Evolutionary conservation across 1,140 invertebrate species (phyloP), one percentile per base, ranked within the genome.

Genomic region (Pseudomyrmex flavicornis): DNA sequence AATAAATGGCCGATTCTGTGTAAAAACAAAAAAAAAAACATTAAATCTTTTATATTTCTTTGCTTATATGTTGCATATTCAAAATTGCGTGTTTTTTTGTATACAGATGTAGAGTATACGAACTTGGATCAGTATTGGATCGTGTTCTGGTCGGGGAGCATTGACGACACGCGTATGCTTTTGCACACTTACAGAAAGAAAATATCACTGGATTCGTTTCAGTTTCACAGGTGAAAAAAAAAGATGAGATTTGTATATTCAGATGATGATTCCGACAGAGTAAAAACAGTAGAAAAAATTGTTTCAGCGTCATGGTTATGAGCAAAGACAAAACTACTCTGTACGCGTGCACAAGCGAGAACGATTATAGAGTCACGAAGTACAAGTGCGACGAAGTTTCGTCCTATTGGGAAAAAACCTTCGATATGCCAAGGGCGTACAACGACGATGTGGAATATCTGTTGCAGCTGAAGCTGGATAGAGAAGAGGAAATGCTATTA

Each of bases 381-480:
- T 96, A 95, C 84, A 92, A 87, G 35, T 93, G 95, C 76, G 94
- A 95, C 62, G 94, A 93, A 86, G 95, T 94, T 73, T 94, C 93
- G 72, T 93, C 89, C n/a, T 91, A 87, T 26, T 98, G 97, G 97
- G 93, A 95, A 54, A 94, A 95, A 80, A 90, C 95, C 9, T 92
- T 95, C 52, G 95, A 96, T 63, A 91, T 98, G 66, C 95, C 95
- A 4, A 95, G 96, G 74, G 95, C 95, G 46, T 95, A 95, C 82
- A 97, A 96, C 52, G 97, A 98, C 80, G 95, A 96, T 0, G 95
- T 95, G 22, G 97, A 97, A 92, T 96, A 96, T 87, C 94, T 99
- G 88, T 95, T 98, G 48, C 97, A 98, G 91, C 92, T 99, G 35
- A 97, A 97, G 88, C 92, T 98, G 52, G 97, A 97, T 65, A 96